Conservation (phyloP, 1,140 invertebrate genomes). For the Cherax quadricarinatus region DNA sequence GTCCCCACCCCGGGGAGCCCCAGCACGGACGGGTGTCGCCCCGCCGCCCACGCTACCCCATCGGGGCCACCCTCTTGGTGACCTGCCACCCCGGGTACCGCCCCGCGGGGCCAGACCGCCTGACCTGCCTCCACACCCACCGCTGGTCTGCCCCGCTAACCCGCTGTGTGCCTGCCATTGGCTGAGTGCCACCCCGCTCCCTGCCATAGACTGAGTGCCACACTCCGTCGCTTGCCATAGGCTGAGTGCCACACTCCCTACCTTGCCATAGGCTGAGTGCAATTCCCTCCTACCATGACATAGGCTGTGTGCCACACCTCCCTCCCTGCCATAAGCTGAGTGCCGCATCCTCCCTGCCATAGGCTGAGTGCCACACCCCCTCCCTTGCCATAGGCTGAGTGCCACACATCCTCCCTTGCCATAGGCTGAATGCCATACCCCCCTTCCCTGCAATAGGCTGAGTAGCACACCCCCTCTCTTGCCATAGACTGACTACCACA, state of each 20-base stretch:
- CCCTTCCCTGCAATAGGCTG: not conserved
- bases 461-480: no score
- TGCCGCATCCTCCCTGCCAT: no score
- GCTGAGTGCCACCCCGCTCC: constrained; percentile 9
- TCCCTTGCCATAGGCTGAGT: constrained; percentile 47
- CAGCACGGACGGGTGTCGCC: constrained; percentile 62
- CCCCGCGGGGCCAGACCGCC: constrained; percentile 69
- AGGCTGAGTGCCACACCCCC: no score
- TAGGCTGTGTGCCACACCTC: no score
- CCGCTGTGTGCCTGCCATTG: constrained; percentile 61
- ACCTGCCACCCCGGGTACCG: constrained; percentile 69
- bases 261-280: not conserved
- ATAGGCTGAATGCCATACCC: not conserved
- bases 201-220: no score
- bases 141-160: constrained; percentile 69
- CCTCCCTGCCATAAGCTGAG: no score
- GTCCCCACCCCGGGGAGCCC: constrained; percentile 60
- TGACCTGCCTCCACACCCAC: constrained; percentile 66
- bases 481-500: not conserved
- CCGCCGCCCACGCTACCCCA: constrained; percentile 62
- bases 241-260: no score
- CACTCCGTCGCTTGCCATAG: not conserved
- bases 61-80: constrained; percentile 54
- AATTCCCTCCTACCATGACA: not conserved
- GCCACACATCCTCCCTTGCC: not conserved